These are phyloP conservation scores for Microtus oregoni DNA, from an alignment of 2,113 vertebrate genomes.

Conservation along the genomic window DNA sequence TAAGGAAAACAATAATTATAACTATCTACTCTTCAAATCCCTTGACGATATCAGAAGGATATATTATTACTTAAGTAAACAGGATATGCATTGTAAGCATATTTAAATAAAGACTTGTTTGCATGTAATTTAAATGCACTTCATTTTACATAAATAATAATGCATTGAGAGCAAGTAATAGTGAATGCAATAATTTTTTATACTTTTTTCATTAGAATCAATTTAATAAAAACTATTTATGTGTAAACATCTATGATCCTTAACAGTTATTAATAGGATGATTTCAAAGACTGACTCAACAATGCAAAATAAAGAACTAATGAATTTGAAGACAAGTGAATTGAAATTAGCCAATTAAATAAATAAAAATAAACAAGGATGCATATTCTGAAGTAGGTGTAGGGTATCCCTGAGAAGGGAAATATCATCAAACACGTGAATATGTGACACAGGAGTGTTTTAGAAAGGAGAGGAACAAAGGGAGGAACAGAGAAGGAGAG, in stretches of 20 bases:
- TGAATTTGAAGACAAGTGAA: background rate
- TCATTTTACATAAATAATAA: background rate
- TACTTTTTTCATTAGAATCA: background rate
- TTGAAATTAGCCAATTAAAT: background rate
- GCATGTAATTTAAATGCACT: background rate
- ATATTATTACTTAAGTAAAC: too few species aligned
- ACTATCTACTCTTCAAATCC: too few species aligned
- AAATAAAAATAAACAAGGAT: background rate
- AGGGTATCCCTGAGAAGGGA: background rate
- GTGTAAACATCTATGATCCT: background rate
- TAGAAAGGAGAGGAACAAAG: background rate
- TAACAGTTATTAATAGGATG: background rate
- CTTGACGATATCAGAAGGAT: too few species aligned
- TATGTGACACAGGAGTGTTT: background rate
- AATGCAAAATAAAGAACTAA: background rate
- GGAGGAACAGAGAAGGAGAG: too few species aligned
- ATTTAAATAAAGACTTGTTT: background rate
- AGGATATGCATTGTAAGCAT: too few species aligned
- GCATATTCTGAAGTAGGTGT: background rate
- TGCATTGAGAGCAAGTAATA: background rate
- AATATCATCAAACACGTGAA: background rate
- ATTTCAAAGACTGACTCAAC: background rate
- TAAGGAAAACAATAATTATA: too few species aligned
- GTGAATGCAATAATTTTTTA: background rate
- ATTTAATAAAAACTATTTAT: background rate